Evolutionary conservation across 2,888 invertebrate species (phyloP), one percentile per base, ranked within the genome.

Genomic region (Mythimna vitellina): DNA sequence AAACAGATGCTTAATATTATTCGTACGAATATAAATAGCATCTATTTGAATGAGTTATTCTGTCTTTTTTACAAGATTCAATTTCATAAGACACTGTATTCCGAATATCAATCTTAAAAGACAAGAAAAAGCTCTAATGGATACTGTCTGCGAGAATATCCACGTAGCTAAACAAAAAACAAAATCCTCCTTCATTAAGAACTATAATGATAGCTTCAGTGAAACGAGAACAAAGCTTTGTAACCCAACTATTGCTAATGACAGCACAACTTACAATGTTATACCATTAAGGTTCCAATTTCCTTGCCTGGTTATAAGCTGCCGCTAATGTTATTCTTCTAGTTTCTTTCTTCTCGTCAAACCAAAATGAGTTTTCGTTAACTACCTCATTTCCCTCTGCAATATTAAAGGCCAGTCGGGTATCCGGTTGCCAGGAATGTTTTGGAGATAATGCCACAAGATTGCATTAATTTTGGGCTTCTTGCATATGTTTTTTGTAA

Each of bases 211-310:
- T 83, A 82, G 73, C 65, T 82, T 5, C 64, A 68, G 49, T 29
- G 66, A 57, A 77, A 82, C 53, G 62, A 73, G 72, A 81, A 82
- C 79, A 81, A 86, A 86, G 83, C 79, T 78, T 80, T 76, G 76
- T 76, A 75, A 66, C 79, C 69, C 67, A 85, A 80, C 81, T 82
- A 84, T 81, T 80, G 78, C 78, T 86, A 86, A 86, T 78, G 87
- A 83, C 79, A 56, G 61, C 49, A 83, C 65, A 75, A 70, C 63
- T 83, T 72, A 80, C 75, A 65, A 65, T 60, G 61, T 80, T 56
- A 54, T 60, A 61, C 61, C 65, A 80, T 76, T 76, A 79, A 58
- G 70, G 80, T 78, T 74, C 64, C 65, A 68, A 80, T 83, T 85
- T 72, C 71, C 71, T 29, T n/a, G 67, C 70, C 57, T 46, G n/a